A percentile compares a stretch with the other conserved stretches of the same genome.
Conservation (phyloP, 2,797 vertebrate genomes). For the Falco rusticolus region DNA sequence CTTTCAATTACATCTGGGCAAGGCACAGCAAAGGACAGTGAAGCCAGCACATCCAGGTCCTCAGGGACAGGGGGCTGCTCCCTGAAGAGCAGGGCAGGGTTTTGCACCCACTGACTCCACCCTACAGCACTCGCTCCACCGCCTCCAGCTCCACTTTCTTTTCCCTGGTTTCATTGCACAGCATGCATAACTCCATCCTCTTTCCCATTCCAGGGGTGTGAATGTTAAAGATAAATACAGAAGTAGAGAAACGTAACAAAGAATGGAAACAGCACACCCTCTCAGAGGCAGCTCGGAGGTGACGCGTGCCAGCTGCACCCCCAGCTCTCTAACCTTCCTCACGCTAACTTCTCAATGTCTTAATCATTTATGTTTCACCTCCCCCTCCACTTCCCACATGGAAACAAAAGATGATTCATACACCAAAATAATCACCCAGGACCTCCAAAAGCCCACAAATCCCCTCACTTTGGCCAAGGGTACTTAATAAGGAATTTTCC, state of each 20-base stretch:
- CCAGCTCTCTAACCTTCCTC: background rate
- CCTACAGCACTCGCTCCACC: background rate
- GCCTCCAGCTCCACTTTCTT: background rate
- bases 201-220: background rate
- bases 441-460: background rate
- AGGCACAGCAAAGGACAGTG: background rate
- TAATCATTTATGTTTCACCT: background rate
- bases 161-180: background rate
- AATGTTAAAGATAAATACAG: background rate
- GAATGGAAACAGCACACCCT: background rate
- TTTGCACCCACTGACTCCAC: background rate
- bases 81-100: background rate
- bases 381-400: slow-evolving; percentile 34
- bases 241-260: background rate
- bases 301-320: background rate
- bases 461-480: background rate
- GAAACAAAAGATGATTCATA: slow-evolving; percentile 53
- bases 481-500: background rate
- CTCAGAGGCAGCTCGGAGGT: background rate
- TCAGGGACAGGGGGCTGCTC: background rate
- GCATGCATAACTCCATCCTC: background rate
- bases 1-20: background rate
- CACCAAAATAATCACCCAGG: background rate
- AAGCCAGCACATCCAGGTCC: background rate
- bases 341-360: background rate